Conservation (phyloP, 2,113 vertebrate species). For the Rhadina sibilatrix region DNA sequence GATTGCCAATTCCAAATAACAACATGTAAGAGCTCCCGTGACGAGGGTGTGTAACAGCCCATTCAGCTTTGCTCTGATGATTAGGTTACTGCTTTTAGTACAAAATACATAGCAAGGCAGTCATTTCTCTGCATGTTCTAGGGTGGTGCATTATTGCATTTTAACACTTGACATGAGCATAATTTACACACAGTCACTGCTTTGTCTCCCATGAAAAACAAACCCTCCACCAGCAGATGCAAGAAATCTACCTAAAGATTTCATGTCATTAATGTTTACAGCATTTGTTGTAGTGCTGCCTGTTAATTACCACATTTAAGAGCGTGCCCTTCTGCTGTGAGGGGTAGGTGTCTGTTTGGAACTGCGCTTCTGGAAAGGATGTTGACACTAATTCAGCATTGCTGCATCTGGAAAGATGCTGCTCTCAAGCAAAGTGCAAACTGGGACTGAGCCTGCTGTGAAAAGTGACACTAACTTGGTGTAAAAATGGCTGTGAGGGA, state of each 20-base stretch:
- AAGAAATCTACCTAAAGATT: constrained; percentile 59
- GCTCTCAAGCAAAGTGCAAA: not conserved
- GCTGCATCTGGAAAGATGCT: not conserved
- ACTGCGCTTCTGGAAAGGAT: constrained; percentile 44
- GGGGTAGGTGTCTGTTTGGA: constrained; percentile 1
- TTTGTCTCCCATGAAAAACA: constrained; percentile 72
- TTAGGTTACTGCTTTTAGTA: constrained; percentile 68
- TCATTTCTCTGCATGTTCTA: constrained; percentile 69
- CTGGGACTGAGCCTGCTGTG: not conserved
- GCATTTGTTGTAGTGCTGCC: constrained; percentile 59
- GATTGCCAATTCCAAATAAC: not conserved
- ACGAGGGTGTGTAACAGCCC: constrained; percentile 24
- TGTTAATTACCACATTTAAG: constrained; percentile 67
- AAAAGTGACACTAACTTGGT: not conserved
- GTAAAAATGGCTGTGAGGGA: not conserved
- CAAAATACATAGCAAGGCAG: constrained; percentile 63
- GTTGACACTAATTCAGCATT: constrained; percentile 43
- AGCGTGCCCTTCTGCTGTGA: constrained; percentile 37
- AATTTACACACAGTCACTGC: constrained; percentile 56
- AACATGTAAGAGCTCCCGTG: constrained; percentile 33
- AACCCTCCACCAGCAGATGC: constrained; percentile 33
- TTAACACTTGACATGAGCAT: constrained; percentile 34
- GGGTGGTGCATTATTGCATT: constrained; percentile 62
- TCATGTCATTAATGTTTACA: constrained; percentile 67
- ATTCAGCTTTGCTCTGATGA: constrained; percentile 57